Evolutionary conservation across 2,113 vertebrate genomes (phyloP).

Genomic region (Nansenia antarctica): DNA sequence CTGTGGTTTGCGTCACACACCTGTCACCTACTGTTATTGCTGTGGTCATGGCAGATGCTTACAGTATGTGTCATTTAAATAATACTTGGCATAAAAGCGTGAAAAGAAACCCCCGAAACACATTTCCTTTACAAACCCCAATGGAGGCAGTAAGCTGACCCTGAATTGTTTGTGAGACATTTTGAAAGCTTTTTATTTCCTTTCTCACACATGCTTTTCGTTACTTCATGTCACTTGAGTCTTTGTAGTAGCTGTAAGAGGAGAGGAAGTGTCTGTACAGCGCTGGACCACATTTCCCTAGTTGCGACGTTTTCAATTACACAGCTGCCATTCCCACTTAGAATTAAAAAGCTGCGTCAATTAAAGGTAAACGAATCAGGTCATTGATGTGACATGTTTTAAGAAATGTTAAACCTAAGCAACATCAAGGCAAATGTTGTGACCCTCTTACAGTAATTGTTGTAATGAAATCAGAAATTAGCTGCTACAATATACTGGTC

Average conservation of each 20-base stretch:
- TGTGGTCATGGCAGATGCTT: not conserved
- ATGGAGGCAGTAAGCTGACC: not conserved
- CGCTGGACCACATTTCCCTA: constrained; percentile 1
- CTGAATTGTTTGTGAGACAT: not conserved
- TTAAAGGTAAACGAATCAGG: constrained; percentile 46
- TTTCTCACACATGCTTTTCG: not conserved
- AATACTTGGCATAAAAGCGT: not conserved
- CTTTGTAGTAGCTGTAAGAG: constrained; percentile 7
- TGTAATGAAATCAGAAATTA: constrained; percentile 29
- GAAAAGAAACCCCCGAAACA: no score
- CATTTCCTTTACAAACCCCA: not conserved
- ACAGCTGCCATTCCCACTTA: constrained; percentile 34
- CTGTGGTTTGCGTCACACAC: not conserved
- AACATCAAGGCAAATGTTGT: constrained; percentile 2
- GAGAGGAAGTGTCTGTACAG: not conserved
- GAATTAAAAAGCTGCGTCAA: constrained; percentile 33
- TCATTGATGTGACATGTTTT: constrained; percentile 39
- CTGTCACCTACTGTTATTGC: not conserved
- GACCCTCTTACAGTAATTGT: constrained; percentile 10
- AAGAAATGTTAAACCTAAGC: constrained; percentile 21
- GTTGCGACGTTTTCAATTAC: constrained; percentile 40
- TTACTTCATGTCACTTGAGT: constrained; percentile 1
- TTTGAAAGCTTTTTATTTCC: constrained; percentile 17
- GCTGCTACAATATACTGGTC: constrained; percentile 20
- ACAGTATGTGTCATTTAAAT: not conserved